Percentiles rank a stretch among this genome's conserved stretches.
Conservation (phyloP, 2,113 vertebrate species). For the Notothenia coriiceps region DNA sequence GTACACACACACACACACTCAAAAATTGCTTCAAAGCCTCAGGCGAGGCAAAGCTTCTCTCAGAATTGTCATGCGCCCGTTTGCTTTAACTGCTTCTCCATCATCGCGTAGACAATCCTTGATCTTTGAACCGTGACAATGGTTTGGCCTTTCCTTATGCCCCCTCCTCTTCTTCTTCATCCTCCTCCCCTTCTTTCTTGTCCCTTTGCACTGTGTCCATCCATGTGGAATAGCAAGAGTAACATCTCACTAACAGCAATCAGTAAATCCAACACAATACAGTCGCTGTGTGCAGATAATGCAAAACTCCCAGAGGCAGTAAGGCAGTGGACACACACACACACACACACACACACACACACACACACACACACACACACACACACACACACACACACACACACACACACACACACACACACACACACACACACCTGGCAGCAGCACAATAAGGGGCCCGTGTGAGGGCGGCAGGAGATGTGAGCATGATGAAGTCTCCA, state of each 20-base stretch:
- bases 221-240: slow-evolving; percentile 62
- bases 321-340: too few species aligned
- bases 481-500: slow-evolving; percentile 64
- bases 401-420: slow-evolving; percentile 30
- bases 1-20: slow-evolving; percentile 6
- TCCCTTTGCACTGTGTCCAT: slow-evolving; percentile 41
- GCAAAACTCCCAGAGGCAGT: too few species aligned
- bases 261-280: slow-evolving; percentile 64
- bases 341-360: slow-evolving; percentile 34
- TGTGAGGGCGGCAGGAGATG: slow-evolving; percentile 56
- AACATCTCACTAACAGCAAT: slow-evolving; percentile 64
- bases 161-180: slow-evolving; percentile 14
- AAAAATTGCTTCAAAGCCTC: slow-evolving; percentile 37
- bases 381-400: slow-evolving; percentile 23
- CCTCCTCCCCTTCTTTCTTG: background rate
- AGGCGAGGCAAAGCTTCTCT: slow-evolving; percentile 45
- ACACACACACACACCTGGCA: slow-evolving; percentile 39
- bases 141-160: slow-evolving; percentile 55
- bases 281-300: slow-evolving; percentile 58
- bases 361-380: slow-evolving; percentile 24
- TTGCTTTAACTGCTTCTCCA: slow-evolving; percentile 53
- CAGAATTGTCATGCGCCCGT: slow-evolving; percentile 59
- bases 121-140: slow-evolving; percentile 75
- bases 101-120: slow-evolving; percentile 66
- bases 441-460: slow-evolving; percentile 14